Percentiles rank a stretch among this genome's conserved stretches.
Conservation (phyloP, 2,888 invertebrate species). For the Leptinotarsa haldemani region DNA sequence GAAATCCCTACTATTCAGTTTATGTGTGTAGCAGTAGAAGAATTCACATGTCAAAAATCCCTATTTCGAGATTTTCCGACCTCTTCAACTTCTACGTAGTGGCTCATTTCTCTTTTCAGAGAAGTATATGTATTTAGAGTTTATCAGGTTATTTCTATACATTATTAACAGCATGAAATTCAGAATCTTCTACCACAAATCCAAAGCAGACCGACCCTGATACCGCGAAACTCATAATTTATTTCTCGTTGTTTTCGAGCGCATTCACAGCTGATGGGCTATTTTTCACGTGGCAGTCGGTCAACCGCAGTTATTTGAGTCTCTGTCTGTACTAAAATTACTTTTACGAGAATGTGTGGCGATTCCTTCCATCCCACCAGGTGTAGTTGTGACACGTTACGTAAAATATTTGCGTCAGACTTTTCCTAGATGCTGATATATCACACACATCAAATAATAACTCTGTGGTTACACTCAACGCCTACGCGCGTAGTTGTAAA, state of each 20-base stretch:
- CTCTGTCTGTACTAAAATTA: conserved; percentile 53
- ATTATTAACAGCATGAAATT: conserved; percentile 33
- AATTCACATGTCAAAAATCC: too few relatives aligned
- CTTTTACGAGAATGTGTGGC: conserved; percentile 48
- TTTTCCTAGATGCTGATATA: conserved; percentile 44
- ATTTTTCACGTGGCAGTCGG: conserved; percentile 58
- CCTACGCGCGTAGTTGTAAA: conserved; percentile 22
- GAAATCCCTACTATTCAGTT: too few relatives aligned
- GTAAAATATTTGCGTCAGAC: conserved; percentile 59
- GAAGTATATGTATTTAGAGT: too few relatives aligned
- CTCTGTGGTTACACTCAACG: conserved; percentile 36
- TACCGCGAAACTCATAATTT: conserved; percentile 20
- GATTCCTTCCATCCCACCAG: conserved; percentile 53
- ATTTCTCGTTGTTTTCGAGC: conserved; percentile 31
- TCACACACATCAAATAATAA: conserved; percentile 49
- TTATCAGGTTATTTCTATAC: too few relatives aligned
- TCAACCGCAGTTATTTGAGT: conserved; percentile 53
- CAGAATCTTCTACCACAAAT: not conserved
- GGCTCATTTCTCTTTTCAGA: too few relatives aligned
- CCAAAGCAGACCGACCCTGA: not conserved
- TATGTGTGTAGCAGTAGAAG: too few relatives aligned
- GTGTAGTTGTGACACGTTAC: conserved; percentile 57
- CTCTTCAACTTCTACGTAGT: too few relatives aligned
- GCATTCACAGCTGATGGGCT: conserved; percentile 56
- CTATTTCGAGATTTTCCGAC: too few relatives aligned